Evolutionary conservation across 1,140 invertebrate species (phyloP).

Genomic region (Drosophila pallidifrons): DNA sequence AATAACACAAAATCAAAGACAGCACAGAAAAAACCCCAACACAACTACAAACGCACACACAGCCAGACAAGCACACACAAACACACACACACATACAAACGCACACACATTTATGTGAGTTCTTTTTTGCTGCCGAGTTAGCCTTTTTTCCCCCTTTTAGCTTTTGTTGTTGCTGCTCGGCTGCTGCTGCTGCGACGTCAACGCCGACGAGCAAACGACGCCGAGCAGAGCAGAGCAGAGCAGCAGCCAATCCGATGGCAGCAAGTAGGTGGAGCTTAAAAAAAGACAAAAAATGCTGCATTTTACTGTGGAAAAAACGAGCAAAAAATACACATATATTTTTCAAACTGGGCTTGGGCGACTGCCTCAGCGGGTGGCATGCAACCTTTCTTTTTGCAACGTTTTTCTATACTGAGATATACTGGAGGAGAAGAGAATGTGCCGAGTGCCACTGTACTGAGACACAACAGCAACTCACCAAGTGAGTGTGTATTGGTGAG

Average conservation of each 20-base stretch:
- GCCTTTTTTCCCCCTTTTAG: constrained; percentile 80
- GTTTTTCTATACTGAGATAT: constrained; percentile 75
- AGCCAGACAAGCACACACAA: constrained; percentile 8
- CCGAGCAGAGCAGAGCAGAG: constrained; percentile 42
- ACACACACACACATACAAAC: background rate
- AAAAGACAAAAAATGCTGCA: constrained; percentile 82
- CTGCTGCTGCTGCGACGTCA: constrained; percentile 42
- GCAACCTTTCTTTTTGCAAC: constrained; percentile 18
- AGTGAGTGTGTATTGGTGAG: constrained; percentile 7
- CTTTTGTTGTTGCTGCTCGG: constrained; percentile 59
- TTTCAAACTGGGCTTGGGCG: constrained; percentile 31
- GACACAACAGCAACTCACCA: constrained; percentile 16
- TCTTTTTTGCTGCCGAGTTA: constrained; percentile 74
- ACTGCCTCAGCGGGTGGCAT: constrained; percentile 41
- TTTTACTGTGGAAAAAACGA: constrained; percentile 65
- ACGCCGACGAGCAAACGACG: constrained; percentile 38
- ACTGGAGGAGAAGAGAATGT: constrained; percentile 5
- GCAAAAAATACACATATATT: constrained; percentile 66
- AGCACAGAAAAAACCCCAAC: constrained; percentile 47
- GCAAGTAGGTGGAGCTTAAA: constrained; percentile 84
- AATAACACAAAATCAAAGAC: constrained; percentile 80
- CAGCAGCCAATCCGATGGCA: constrained; percentile 76
- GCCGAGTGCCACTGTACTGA: constrained; percentile 31
- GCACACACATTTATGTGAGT: constrained; percentile 12
- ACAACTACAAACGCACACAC: constrained; percentile 37